These are phyloP conservation scores for Protonemura montana DNA, from an alignment of 2,888 invertebrate species.

Conservation along the genomic window DNA sequence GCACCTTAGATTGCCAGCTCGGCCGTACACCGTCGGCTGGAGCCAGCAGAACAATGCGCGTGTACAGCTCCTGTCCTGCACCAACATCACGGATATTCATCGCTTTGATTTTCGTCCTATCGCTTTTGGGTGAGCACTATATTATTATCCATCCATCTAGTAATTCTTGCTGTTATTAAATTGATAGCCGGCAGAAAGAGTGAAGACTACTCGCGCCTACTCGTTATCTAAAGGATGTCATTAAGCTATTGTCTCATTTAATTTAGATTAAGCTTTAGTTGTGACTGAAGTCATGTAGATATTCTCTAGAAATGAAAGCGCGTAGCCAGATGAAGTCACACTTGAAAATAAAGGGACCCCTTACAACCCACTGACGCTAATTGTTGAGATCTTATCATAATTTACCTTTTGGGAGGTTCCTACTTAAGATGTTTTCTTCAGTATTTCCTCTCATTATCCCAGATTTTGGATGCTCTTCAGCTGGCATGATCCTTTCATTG, in stretches of 20 bases:
- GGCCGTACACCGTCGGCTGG: neutral
- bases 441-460: too few relatives aligned
- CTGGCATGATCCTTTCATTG: neutral
- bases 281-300: neutral
- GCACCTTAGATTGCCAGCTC: neutral
- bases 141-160: too few relatives aligned
- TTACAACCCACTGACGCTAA: too few relatives aligned
- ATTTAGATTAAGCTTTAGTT: neutral
- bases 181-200: too few relatives aligned
- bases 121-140: conserved; percentile 14
- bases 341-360: neutral
- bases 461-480: neutral
- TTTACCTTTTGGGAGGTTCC: too few relatives aligned
- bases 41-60: neutral
- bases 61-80: neutral
- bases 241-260: neutral
- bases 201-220: neutral
- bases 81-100: conserved; percentile 32
- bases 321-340: neutral
- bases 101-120: conserved; percentile 28
- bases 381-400: too few relatives aligned
- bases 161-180: too few relatives aligned
- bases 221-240: neutral
- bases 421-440: too few relatives aligned
- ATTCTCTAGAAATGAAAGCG: neutral